phyloP scores from a whole-genome alignment of 2,888 invertebrate species.

The Xanthorhoe designata region DNA sequence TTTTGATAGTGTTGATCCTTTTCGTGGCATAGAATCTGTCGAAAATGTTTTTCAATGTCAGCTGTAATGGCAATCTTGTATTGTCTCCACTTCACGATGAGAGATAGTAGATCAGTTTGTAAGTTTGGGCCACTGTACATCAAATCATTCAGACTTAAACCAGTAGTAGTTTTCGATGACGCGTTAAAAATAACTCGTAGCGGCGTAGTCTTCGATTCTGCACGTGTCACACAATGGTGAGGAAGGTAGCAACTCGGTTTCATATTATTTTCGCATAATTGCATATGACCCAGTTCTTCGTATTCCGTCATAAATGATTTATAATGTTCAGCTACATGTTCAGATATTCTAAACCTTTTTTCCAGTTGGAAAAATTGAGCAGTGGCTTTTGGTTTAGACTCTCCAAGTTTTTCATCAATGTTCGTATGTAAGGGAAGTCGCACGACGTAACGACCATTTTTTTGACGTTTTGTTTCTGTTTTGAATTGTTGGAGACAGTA shows the following conservation, averaged over 20 bases:
- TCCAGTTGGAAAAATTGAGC: conserved; percentile 29
- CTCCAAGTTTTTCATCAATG: conserved; percentile 25
- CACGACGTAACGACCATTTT: conserved; percentile 22
- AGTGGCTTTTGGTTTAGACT: conserved; percentile 30
- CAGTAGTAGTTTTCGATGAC: conserved; percentile 35
- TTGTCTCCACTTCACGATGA: conserved; percentile 40
- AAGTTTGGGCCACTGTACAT: conserved; percentile 42
- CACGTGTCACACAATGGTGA: conserved; percentile 38
- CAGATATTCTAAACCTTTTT: conserved; percentile 16
- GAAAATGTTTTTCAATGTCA: conserved; percentile 45
- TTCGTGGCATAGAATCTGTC: conserved; percentile 32
- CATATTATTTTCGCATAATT: conserved; percentile 9
- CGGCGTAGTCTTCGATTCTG: conserved; percentile 37
- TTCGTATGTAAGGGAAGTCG: conserved; percentile 21
- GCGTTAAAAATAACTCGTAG: conserved; percentile 45
- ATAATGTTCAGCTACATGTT: conserved; percentile 5
- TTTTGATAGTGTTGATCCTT: conserved; percentile 39
- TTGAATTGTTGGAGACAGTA: conserved; percentile 26
- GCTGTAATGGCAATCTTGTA: conserved; percentile 40
- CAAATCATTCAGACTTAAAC: conserved; percentile 42
- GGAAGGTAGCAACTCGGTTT: conserved; percentile 29
- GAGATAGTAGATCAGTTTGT: conserved; percentile 31
- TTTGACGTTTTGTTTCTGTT: conserved; percentile 20
- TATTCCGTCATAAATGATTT: conserved; percentile 16
- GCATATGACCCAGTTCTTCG: conserved; percentile 15